A percentile compares a stretch with the other conserved stretches of the same genome.
Conservation (phyloP, 2,113 vertebrate species). For the Ciconia stormi region DNA sequence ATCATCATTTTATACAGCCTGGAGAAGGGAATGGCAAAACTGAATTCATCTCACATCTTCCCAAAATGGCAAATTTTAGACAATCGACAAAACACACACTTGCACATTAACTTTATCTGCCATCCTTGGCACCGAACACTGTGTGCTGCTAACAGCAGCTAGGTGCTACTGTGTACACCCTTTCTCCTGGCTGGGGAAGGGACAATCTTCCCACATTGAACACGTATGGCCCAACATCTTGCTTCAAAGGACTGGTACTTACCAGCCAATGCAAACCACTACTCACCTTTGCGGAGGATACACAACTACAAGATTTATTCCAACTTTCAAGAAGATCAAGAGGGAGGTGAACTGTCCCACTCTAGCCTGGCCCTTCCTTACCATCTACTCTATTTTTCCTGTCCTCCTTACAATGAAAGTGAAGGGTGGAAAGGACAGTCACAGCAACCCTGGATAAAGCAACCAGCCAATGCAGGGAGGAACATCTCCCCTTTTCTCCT, state of each 20-base stretch:
- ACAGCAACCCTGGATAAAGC: slow-evolving; percentile 19
- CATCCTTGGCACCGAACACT: background rate
- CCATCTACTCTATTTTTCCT: slow-evolving; percentile 60
- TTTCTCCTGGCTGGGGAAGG: background rate
- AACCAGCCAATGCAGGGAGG: background rate
- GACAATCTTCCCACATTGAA: background rate
- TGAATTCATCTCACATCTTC: background rate
- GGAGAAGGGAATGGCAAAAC: background rate
- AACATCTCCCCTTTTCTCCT: slow-evolving; percentile 70
- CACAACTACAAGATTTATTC: slow-evolving; percentile 75
- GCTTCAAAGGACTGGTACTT: slow-evolving; percentile 69
- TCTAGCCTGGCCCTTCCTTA: slow-evolving; percentile 56
- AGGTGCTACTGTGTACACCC: background rate
- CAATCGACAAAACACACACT: background rate
- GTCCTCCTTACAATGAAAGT: slow-evolving; percentile 33
- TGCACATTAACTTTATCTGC: background rate
- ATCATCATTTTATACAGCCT: background rate
- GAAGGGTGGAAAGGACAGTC: slow-evolving; percentile 55
- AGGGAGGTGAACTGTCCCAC: background rate
- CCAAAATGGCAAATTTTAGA: background rate
- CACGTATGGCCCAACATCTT: slow-evolving; percentile 42
- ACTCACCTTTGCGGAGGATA: slow-evolving; percentile 67
- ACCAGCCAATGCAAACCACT: slow-evolving; percentile 73
- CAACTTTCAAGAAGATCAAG: slow-evolving; percentile 41
- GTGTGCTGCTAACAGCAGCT: background rate